Conservation (phyloP, 2,113 vertebrate species). For the Cryptotis parvus region DNA sequence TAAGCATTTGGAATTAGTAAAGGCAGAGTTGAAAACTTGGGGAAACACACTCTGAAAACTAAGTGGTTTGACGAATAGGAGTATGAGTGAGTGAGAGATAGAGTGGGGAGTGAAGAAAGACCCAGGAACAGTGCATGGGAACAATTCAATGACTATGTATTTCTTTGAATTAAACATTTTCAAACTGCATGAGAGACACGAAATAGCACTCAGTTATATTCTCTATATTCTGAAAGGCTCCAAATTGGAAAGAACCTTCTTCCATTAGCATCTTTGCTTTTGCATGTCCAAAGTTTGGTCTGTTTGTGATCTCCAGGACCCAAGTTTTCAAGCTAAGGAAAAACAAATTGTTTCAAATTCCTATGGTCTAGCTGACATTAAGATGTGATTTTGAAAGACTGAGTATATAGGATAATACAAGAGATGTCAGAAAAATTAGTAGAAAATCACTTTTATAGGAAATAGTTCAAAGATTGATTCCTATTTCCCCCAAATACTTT, state of each 20-base stretch:
- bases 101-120: neutral
- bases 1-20: slow-evolving; percentile 52
- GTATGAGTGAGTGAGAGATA: neutral
- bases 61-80: neutral
- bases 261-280: neutral
- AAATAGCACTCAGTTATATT: slow-evolving; percentile 63
- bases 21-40: slow-evolving; percentile 51
- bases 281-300: neutral
- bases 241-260: neutral
- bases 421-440: neutral
- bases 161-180: slow-evolving; percentile 43
- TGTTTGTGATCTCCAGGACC: neutral
- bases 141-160: neutral
- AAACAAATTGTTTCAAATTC: neutral
- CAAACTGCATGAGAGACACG: slow-evolving; percentile 72
- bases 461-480: neutral
- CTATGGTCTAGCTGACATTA: neutral
- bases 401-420: neutral
- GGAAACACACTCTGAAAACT: slow-evolving; percentile 38
- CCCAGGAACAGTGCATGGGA: neutral
- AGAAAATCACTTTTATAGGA: slow-evolving; percentile 7
- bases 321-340: neutral
- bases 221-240: slow-evolving; percentile 4
- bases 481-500: neutral
- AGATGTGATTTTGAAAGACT: neutral